A percentile compares a stretch with the other conserved stretches of the same genome.
Conservation (phyloP, 2,113 vertebrate genomes). For the Stegostoma tigrinum region DNA sequence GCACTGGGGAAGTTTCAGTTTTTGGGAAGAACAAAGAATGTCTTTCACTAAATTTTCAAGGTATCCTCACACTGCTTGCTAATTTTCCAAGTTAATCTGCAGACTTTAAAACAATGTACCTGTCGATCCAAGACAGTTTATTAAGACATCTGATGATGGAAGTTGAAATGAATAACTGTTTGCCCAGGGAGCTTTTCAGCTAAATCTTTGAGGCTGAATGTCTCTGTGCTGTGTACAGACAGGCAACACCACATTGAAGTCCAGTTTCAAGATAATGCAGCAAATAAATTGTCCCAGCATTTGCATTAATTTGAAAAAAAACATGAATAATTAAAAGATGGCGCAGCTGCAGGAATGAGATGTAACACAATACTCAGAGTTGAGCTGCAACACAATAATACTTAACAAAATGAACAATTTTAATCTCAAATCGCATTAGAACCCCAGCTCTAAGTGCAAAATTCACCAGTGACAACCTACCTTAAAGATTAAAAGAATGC, state of each 20-base stretch:
- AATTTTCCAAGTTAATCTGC: too few relatives aligned
- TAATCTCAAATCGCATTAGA: neutral
- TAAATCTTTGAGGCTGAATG: neutral
- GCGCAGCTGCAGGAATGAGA: neutral
- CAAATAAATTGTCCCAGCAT: neutral
- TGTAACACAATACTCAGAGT: neutral
- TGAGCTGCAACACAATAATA: neutral
- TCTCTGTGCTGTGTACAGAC: neutral
- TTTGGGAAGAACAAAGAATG: too few relatives aligned
- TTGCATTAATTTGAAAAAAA: neutral
- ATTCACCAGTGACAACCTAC: neutral
- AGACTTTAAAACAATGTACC: too few relatives aligned
- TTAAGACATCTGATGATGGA: too few relatives aligned
- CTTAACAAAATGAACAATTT: neutral
- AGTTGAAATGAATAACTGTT: neutral
- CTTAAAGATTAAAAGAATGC: neutral
- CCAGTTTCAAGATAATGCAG: neutral
- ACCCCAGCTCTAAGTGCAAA: neutral
- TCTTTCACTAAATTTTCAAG: too few relatives aligned
- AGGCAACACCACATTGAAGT: neutral
- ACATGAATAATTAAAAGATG: neutral
- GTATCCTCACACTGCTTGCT: too few relatives aligned
- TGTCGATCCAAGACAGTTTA: too few relatives aligned
- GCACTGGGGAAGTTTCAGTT: too few relatives aligned
- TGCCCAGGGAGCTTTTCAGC: neutral